These are phyloP conservation scores for Hirtodrosophila trivittata DNA, from an alignment of 2,888 invertebrate genomes.

Conservation along the genomic window DNA sequence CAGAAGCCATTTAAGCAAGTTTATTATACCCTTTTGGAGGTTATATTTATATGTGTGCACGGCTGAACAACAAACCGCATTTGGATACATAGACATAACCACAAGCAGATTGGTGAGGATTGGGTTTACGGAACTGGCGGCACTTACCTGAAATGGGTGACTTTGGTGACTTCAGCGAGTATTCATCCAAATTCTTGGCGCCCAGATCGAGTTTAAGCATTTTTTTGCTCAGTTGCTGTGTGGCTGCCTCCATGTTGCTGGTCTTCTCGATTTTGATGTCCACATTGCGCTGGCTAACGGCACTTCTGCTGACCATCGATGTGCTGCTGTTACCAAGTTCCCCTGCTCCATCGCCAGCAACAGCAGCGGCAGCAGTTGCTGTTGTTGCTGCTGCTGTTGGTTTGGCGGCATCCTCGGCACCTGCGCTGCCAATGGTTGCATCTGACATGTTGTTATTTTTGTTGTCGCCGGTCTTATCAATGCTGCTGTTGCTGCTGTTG, in stretches of 20 bases:
- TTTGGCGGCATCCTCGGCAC: conserved; percentile 31
- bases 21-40: no score
- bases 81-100: no score
- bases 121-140: not conserved
- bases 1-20: no score
- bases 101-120: no score
- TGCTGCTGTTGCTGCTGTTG: conserved; percentile 19
- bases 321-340: not conserved
- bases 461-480: conserved; percentile 36
- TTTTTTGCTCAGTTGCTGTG: conserved; percentile 80
- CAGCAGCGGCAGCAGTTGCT: conserved; percentile 16
- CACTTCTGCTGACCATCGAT: conserved; percentile 82
- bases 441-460: conserved; percentile 50
- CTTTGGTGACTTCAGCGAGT: conserved; percentile 82
- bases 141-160: conserved; percentile 82
- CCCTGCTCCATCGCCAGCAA: not conserved
- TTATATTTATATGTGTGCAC: no score
- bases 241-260: conserved; percentile 77
- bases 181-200: conserved; percentile 80
- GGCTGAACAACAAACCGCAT: no score
- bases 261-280: conserved; percentile 85
- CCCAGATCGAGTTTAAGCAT: conserved; percentile 82
- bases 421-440: conserved; percentile 28
- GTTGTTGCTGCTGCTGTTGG: conserved; percentile 20
- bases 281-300: conserved; percentile 87